Conservation (phyloP, 2,888 invertebrate genomes). For the Hecatera dysodea region DNA sequence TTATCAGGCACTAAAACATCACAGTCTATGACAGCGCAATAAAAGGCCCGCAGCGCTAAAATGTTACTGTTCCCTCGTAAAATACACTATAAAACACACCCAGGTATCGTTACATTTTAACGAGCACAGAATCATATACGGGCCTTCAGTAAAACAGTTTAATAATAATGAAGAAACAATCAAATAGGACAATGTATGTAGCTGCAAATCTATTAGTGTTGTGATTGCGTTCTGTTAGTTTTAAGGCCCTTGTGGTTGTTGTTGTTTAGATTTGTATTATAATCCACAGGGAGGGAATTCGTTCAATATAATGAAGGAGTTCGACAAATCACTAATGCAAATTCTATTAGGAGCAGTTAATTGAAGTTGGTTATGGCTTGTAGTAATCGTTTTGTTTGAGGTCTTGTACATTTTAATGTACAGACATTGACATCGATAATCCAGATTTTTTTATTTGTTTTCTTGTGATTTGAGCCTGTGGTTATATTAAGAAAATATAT, state of each 20-base stretch:
- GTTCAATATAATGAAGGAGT: constrained; percentile 1
- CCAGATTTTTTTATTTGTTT: background rate
- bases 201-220: constrained; percentile 22
- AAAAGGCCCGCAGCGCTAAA: constrained; percentile 90
- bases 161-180: constrained; percentile 79
- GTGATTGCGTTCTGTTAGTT: constrained; percentile 24
- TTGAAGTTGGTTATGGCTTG: constrained; percentile 1
- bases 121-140: constrained; percentile 88
- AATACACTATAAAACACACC: constrained; percentile 87
- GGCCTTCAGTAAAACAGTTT: constrained; percentile 80
- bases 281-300: background rate
- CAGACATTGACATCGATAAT: background rate
- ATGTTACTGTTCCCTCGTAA: constrained; percentile 88
- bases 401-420: background rate
- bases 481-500: background rate
- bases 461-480: background rate
- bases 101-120: constrained; percentile 88
- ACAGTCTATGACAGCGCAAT: constrained; percentile 87
- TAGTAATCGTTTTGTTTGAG: background rate
- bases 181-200: constrained; percentile 67
- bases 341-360: constrained; percentile 8
- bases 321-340: constrained; percentile 3
- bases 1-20: constrained; percentile 89
- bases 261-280: background rate
- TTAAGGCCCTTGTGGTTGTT: background rate